Evolutionary conservation across 2,113 vertebrate genomes (phyloP).

Genomic region (Tupaia tana): DNA sequence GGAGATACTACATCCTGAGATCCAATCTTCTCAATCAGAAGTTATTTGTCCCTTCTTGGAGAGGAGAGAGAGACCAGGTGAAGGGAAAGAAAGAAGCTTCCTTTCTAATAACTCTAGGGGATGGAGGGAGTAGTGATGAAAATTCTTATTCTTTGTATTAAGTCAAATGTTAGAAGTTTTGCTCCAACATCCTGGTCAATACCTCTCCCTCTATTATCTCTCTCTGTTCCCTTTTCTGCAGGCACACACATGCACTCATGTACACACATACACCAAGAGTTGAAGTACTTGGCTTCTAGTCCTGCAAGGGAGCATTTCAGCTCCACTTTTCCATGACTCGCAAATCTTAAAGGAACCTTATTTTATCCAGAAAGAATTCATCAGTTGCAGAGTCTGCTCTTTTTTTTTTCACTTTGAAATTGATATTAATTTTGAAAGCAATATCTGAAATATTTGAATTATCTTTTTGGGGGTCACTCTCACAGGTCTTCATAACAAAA

Average conservation of each 20-base stretch:
- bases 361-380: neutral
- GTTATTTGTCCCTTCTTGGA: neutral
- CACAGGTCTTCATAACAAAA: constrained; percentile 65
- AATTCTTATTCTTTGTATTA: neutral
- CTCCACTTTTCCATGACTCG: neutral
- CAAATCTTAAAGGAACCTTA: neutral
- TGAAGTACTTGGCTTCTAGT: neutral
- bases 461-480: constrained; percentile 68
- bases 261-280: neutral
- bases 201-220: neutral
- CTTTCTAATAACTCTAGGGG: neutral
- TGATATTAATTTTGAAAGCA: constrained; percentile 58
- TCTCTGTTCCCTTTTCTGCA: neutral
- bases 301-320: neutral
- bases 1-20: neutral
- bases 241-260: no score
- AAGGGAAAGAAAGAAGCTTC: neutral
- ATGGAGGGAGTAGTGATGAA: neutral
- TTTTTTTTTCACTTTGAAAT: neutral
- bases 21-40: neutral
- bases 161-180: neutral
- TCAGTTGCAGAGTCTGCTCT: no score
- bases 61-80: neutral
- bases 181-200: neutral
- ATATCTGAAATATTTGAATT: constrained; percentile 28